Base-by-base conservation (phyloP, 2,797 vertebrate genomes). In the Oryzias sinensis region DNA sequence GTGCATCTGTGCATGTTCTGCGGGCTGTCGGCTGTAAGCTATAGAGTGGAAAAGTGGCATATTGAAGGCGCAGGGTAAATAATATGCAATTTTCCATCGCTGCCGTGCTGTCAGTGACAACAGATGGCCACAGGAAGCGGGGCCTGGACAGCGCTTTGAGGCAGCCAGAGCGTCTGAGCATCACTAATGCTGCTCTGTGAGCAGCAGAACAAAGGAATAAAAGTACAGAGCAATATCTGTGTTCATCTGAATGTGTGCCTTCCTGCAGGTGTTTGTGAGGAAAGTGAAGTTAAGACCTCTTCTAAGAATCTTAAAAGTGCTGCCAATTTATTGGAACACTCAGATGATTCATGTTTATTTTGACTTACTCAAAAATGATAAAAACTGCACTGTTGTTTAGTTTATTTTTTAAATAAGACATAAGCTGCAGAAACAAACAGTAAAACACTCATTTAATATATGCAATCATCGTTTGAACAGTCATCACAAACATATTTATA, bases 21-120 rank as follows among this genome's bases (percentile, higher is more conserved):
- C 48, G 58, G 53, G 72, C 78, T 84, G 82, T 77, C 74, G 76
- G 79, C 83, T 69, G 77, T 71, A 42, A 78, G 85, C 81, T 72
- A 80, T 65, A 78, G 83, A 89, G 79, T 77, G 69, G 81, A 81
- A 87, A 87, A 87, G 84, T 87, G 86, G 83, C 85, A 84, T 86
- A 85, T 87, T 89, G 81, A 85, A 84, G 64, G 70, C 52, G 25
- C 69, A 43, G 80, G 65, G 78, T 86, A 89, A 87, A 89, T 90
- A 86, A 88, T 84, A 87, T 88, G 82, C 83, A 85, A 84, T 83
- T 86, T 87, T 81, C 80, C 68, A 55, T 69, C 73, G 58, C 58
- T 53, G 51, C 74, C 77, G 53, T 67, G 65, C 82, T 86, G 86
- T 88, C 84, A 77, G 77, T 67, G 80, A 76, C 79, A 77, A 83